phyloP scores from a whole-genome alignment of 1,140 invertebrate genomes.

The Brachionus plicatilis region DNA sequence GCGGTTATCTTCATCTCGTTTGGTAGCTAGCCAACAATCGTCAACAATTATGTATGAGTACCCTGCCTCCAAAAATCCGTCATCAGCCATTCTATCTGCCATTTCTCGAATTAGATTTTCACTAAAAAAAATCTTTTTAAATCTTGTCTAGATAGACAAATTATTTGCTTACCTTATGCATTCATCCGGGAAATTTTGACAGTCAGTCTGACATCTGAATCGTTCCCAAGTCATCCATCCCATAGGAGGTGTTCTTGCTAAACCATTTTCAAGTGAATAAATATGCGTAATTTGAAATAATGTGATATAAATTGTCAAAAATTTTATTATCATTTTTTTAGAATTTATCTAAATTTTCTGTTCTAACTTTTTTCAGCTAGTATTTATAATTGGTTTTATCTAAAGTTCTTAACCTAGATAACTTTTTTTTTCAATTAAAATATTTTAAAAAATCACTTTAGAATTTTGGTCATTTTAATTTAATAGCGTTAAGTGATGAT shows the following conservation, averaged over 20 bases:
- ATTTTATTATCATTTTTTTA: neutral
- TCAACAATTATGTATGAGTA: conserved; percentile 91
- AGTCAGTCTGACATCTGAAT: conserved; percentile 52
- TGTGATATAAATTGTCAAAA: neutral
- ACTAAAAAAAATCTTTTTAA: conserved; percentile 59
- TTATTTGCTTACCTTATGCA: conserved; percentile 51
- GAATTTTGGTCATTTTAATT: neutral
- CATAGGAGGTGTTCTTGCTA: conserved; percentile 54
- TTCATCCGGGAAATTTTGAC: conserved; percentile 50
- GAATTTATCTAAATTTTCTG: conserved; percentile 9
- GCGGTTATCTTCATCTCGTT: conserved; percentile 64
- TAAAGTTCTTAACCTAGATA: neutral
- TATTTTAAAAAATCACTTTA: neutral
- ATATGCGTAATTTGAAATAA: neutral
- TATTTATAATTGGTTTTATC: conserved; percentile 16
- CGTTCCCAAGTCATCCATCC: conserved; percentile 55
- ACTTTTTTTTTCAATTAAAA: neutral
- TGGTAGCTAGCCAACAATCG: conserved; percentile 85
- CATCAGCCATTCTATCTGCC: conserved; percentile 78
- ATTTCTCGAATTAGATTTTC: conserved; percentile 83
- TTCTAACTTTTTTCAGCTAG: neutral
- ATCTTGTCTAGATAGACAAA: neutral
- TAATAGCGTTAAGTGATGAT: neutral
- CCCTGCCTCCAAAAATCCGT: conserved; percentile 79
- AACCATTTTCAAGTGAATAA: conserved; percentile 50